Evolutionary conservation across 2,797 vertebrate genomes (phyloP), one percentile per base, ranked within the genome.

Genomic region (Hozukius guyotensis): DNA sequence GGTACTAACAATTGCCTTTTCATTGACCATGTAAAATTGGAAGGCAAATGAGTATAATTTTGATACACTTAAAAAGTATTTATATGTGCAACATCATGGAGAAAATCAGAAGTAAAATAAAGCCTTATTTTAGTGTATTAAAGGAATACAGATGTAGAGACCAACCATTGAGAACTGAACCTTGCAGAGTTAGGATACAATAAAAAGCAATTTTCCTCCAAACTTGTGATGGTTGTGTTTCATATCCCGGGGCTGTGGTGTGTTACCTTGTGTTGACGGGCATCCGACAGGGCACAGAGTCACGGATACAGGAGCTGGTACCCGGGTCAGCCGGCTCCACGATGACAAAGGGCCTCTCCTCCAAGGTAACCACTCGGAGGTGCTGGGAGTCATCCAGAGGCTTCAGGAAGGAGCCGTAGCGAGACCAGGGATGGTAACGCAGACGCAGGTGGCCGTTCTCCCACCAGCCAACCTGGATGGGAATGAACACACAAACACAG

Each of bases 301-400:
- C 97, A 8, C 98, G 95, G 87, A 99, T 98, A 89, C 98, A 99
- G 76, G 97, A 97, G 91, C 97, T 97, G 3, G 97, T 98, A 22
- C 96, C 96, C 0, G 97, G 96, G 87, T 99, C 98, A 0, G 96
- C 96, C 0, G 95, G 95, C 91, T 99, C 98, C 78, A 99, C 98
- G 2, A 99, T 98, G 83, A 99, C 98, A 0, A 99, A 99, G n/a
- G 98, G 98, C 1, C 97, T 90, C 61, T 99, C 98, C 89, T 99
- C 98, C 84, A 99, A 80, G 0, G 98, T 99, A 62, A 97, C 98
- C 88, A 99, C 98, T 0, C 95, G 93, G 60, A 99, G 95, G 88
- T 99, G 98, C 81, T 97, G 97, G 0, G 96, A 95, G 64, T 97
- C 97, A 0, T 97, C 97, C 59, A 97, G 96, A 0, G 97, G 97